Evolutionary conservation across 2,113 vertebrate species (phyloP), one percentile per base, ranked within the genome.

Genomic region (Neotoma lepida): DNA sequence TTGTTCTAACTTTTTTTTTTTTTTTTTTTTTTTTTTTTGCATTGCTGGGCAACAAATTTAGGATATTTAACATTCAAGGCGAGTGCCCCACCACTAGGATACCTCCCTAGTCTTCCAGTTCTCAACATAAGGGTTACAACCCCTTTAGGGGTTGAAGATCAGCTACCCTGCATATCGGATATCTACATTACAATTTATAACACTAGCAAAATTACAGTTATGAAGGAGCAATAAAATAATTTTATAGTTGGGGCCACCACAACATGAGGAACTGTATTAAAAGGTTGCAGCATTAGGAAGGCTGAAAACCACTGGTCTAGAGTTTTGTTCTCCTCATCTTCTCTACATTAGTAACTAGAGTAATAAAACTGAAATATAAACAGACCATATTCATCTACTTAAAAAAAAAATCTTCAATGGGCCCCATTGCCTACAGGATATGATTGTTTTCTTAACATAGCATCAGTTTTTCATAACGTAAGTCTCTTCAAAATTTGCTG

Each of bases 381-480:
- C 35, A 51, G n/a, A 91, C 5, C 15, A 92, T 73, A 82, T 81
- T 89, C 10, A 89, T 61, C 18, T 71, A 92, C 63, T 86, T 86
- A 39, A 90, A 91, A 90, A 90, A 91, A 90, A 74, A 26, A 6
- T 68, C 33, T 81, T 74, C 74, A 84, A 35, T 39, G 8, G 28
- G 90, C 1, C 4, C 49, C 10, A 70, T 9, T 90, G 39, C 6
- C 77, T 56, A 82, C 0, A 70, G 13, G 15, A 12, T 90, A 92
- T 81, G 26, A 89, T 8, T 71, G 9, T 78, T 95, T 88, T 51
- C 35, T 92, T 90, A 92, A 92, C 18, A 94, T 20, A 81, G 20
- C 30, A 92, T 51, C 87, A 85, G 35, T 49, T 94, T 77, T 96
- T 95, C 33, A 73, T 78, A 22, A 92, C 17, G 24, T 66, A 81